phyloP scores from a whole-genome alignment of 2,113 vertebrate species.

The Rhinoderma darwinii region DNA sequence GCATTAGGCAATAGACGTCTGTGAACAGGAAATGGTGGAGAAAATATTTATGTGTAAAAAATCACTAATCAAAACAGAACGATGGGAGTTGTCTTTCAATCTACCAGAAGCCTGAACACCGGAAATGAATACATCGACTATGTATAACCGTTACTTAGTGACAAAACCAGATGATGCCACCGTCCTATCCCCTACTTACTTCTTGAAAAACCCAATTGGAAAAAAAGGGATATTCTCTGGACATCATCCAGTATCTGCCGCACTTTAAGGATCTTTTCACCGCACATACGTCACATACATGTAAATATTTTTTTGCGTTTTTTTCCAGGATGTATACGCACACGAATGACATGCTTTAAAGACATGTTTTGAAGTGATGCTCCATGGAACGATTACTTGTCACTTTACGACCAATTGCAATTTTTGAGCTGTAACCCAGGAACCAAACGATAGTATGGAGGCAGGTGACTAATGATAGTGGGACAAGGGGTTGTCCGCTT shows the following conservation, averaged over 20 bases:
- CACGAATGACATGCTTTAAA: not conserved
- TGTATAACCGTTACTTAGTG: not conserved
- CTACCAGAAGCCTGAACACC: not conserved
- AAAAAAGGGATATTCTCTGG: not conserved
- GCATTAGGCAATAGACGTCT: not conserved
- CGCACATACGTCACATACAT: not conserved
- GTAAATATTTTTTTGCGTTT: not conserved
- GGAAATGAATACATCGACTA: not conserved
- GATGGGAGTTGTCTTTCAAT: not conserved
- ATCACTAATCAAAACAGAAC: not conserved
- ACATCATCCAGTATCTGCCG: slow-evolving; percentile 6
- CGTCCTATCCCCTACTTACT: not conserved
- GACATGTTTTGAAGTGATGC: not conserved
- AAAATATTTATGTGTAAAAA: not conserved
- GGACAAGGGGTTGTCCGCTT: not conserved
- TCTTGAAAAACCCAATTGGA: not conserved
- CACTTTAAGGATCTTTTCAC: slow-evolving; percentile 34
- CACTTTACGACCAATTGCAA: not conserved
- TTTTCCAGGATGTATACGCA: not conserved
- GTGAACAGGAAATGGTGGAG: not conserved
- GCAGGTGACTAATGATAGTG: not conserved
- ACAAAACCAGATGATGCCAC: not conserved
- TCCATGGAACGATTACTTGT: not conserved
- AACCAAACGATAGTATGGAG: not conserved
- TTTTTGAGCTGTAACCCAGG: not conserved